Percentiles rank a stretch among this genome's conserved stretches.
phyloP scores from a whole-genome alignment of 2,888 invertebrate genomes.

The Caenorhabditis panamensis region DNA sequence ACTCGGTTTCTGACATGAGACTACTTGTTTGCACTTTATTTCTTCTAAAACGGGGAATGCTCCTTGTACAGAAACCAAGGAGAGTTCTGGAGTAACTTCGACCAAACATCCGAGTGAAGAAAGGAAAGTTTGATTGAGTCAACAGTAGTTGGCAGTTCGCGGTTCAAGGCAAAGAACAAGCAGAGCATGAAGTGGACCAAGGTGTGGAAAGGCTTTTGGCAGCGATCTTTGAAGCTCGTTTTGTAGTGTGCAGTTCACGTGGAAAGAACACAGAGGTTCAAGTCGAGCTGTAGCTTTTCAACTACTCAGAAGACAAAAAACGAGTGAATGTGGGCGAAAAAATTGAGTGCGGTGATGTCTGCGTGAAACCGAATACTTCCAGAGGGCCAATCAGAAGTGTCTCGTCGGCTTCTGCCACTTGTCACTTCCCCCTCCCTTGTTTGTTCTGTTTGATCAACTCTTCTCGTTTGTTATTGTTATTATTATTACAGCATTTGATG shows the following conservation, averaged over 20 bases:
- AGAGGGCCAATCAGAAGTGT: slow-evolving; percentile 45
- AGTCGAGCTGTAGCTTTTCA: too few relatives aligned
- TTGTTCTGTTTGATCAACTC: slow-evolving; percentile 1
- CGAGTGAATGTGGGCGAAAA: neutral
- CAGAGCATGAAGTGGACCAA: slow-evolving; percentile 2
- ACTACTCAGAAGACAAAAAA: slow-evolving; percentile 10
- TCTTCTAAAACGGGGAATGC: neutral
- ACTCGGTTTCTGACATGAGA: slow-evolving; percentile 4
- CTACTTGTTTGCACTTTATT: slow-evolving; percentile 10
- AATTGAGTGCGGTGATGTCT: neutral
- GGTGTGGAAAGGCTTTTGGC: slow-evolving; percentile 21
- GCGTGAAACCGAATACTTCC: slow-evolving; percentile 48
- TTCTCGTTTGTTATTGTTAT: slow-evolving; percentile 10
- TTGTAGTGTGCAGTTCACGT: slow-evolving; percentile 20
- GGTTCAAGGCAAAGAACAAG: slow-evolving; percentile 18
- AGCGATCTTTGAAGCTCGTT: slow-evolving; percentile 44
- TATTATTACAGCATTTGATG: slow-evolving; percentile 1
- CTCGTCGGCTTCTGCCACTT: slow-evolving; percentile 9
- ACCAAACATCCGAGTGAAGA: slow-evolving; percentile 26
- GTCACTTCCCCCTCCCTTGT: slow-evolving; percentile 11
- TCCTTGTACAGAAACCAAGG: neutral
- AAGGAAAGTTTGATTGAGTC: slow-evolving; percentile 1
- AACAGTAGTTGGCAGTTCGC: slow-evolving; percentile 14
- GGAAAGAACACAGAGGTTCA: neutral
- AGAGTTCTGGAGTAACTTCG: slow-evolving; percentile 1